phyloP scores from a whole-genome alignment of 2,888 invertebrate genomes.

The Bombyx huttoni region DNA sequence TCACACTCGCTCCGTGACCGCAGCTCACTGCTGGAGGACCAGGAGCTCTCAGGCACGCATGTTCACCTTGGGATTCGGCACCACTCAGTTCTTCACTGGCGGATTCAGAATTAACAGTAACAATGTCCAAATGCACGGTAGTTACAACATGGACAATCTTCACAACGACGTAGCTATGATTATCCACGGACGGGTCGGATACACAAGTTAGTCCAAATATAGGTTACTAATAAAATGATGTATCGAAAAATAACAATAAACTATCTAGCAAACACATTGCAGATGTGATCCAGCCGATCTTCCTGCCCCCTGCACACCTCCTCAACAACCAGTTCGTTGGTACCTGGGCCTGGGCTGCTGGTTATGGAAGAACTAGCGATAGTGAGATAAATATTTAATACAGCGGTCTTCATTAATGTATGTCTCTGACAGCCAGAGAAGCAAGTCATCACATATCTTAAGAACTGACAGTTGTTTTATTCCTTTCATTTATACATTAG shows the following conservation, averaged over 20 bases:
- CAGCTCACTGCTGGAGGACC: too few species aligned
- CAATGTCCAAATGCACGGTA: conserved; percentile 17
- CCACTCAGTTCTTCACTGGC: conserved; percentile 20
- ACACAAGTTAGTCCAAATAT: conserved; percentile 17
- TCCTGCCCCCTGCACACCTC: conserved; percentile 20
- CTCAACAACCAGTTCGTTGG: conserved; percentile 23
- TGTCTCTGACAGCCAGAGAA: too few species aligned
- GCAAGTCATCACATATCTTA: too few species aligned
- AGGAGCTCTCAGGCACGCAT: conserved; percentile 21
- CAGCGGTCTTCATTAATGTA: too few species aligned
- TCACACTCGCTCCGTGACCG: too few species aligned
- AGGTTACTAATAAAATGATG: too few species aligned
- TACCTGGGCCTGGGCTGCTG: conserved; percentile 26
- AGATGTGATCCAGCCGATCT: conserved; percentile 28
- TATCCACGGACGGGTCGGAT: conserved; percentile 13
- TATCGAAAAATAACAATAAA: conserved; percentile 3
- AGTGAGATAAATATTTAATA: too few species aligned
- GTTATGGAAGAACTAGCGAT: conserved; percentile 37
- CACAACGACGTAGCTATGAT: conserved; percentile 22
- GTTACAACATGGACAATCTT: conserved; percentile 16
- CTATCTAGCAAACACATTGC: too few species aligned
- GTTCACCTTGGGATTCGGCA: conserved; percentile 28
- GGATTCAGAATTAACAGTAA: conserved; percentile 18
- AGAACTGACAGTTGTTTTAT: too few species aligned
- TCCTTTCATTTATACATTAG: too few species aligned